These are phyloP conservation scores for Fragum whitleyi DNA, from an alignment of 2,888 invertebrate species.

Conservation along the genomic window DNA sequence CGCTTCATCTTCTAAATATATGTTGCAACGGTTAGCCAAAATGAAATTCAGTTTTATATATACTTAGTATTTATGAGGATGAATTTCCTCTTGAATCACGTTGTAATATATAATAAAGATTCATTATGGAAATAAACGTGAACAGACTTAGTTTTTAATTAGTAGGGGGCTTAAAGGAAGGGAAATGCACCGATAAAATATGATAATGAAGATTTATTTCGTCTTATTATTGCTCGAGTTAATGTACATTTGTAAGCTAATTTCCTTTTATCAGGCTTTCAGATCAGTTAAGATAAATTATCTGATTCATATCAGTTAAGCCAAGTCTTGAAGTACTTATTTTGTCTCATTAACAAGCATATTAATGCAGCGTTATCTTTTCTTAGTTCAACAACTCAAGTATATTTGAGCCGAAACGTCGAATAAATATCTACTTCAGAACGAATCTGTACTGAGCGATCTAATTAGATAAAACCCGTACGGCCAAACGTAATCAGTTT, in stretches of 20 bases:
- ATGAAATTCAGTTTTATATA: too few relatives aligned
- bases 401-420: not conserved
- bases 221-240: not conserved
- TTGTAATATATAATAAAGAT: too few relatives aligned
- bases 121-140: too few relatives aligned
- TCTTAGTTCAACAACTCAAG: not conserved
- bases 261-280: not conserved
- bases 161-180: not conserved
- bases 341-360: conserved; percentile 4
- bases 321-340: not conserved
- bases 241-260: not conserved
- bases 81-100: too few relatives aligned
- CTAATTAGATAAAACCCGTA: too few relatives aligned
- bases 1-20: too few relatives aligned
- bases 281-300: not conserved
- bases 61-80: too few relatives aligned
- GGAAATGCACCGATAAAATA: not conserved
- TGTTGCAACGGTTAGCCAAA: too few relatives aligned
- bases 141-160: too few relatives aligned
- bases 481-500: too few relatives aligned
- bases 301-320: not conserved
- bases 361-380: not conserved
- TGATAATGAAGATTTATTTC: not conserved
- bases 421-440: too few relatives aligned
- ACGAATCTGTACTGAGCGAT: too few relatives aligned